Conservation (phyloP, 2,113 vertebrate species). For the Regulus satrapa region DNA sequence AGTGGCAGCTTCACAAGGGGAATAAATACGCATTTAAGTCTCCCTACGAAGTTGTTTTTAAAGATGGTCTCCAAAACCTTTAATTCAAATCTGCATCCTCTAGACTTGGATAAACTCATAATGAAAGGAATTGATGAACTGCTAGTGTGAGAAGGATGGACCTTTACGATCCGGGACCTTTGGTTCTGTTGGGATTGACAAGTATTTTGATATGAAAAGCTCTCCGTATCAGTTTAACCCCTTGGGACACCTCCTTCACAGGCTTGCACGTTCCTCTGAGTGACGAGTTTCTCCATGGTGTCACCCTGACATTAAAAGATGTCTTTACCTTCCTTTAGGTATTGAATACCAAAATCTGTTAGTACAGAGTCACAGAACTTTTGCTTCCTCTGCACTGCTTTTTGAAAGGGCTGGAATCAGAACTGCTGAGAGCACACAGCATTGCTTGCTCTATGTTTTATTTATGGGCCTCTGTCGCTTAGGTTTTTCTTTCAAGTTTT, state of each 20-base stretch:
- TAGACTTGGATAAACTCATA: neutral
- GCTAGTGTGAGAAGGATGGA: neutral
- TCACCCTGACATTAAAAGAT: neutral
- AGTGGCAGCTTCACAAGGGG: neutral
- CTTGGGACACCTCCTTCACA: neutral
- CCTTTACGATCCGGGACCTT: accelerated
- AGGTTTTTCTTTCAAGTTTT: conserved; percentile 29
- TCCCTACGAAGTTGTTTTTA: neutral
- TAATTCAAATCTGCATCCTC: neutral
- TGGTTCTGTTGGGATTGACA: neutral
- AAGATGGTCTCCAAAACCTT: neutral
- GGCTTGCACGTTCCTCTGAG: neutral
- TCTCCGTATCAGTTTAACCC: neutral
- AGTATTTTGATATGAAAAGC: neutral
- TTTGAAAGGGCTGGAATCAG: neutral
- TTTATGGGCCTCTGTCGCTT: conserved; percentile 13
- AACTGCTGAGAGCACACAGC: neutral
- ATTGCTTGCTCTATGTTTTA: conserved; percentile 22
- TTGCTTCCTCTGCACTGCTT: neutral
- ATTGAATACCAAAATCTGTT: neutral
- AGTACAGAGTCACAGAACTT: neutral
- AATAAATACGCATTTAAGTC: neutral
- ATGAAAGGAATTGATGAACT: neutral
- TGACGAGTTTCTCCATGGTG: neutral
- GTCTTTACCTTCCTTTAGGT: neutral